phyloP scores from a whole-genome alignment of 2,113 vertebrate genomes.

The Seriola quinqueradiata region DNA sequence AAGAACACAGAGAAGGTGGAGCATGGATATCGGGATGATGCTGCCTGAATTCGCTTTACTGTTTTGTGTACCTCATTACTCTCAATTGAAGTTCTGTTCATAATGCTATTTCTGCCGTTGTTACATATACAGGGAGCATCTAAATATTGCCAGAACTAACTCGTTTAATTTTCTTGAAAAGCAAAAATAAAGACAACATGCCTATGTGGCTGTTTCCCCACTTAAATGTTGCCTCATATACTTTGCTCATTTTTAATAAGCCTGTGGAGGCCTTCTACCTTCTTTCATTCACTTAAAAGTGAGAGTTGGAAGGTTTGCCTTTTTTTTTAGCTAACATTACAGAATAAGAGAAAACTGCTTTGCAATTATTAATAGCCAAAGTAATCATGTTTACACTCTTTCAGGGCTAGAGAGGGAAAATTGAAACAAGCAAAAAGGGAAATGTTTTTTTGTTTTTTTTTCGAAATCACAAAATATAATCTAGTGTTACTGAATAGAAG shows the following conservation, averaged over 20 bases:
- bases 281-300: background rate
- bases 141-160: slow-evolving; percentile 22
- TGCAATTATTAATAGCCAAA: background rate
- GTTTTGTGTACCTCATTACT: slow-evolving; percentile 58
- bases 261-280: background rate
- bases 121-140: background rate
- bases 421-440: background rate
- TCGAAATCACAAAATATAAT: background rate
- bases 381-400: background rate
- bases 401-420: background rate
- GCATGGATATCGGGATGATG: slow-evolving; percentile 14
- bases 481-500: background rate
- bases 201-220: slow-evolving; percentile 11
- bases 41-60: slow-evolving; percentile 18
- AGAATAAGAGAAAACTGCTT: background rate
- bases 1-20: slow-evolving; percentile 13
- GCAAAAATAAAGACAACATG: slow-evolving; percentile 25
- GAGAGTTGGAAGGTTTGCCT: background rate
- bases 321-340: background rate
- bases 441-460: background rate
- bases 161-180: slow-evolving; percentile 22
- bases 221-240: slow-evolving; percentile 5
- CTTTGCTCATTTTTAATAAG: background rate
- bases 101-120: slow-evolving; percentile 22
- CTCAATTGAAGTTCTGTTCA: slow-evolving; percentile 39